A percentile compares a stretch with the other conserved stretches of the same genome.
These are phyloP conservation scores for Hyppa rectilinea DNA, from an alignment of 2,888 invertebrate species.

Conservation along the genomic window DNA sequence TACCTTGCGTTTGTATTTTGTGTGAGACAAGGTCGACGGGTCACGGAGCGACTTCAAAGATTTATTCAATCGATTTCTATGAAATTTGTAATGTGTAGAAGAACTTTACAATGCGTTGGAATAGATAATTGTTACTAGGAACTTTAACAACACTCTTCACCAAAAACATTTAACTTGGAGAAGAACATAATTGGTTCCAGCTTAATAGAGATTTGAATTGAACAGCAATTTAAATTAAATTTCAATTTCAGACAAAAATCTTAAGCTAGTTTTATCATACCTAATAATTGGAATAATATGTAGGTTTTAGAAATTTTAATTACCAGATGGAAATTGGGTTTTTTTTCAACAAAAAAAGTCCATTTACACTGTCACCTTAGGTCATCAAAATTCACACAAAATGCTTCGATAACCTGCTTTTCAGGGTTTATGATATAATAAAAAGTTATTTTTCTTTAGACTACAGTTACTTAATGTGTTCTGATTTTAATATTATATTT, in stretches of 20 bases:
- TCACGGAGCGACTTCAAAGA: slow-evolving; percentile 71
- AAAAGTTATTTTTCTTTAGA: not conserved
- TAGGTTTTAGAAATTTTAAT: not conserved
- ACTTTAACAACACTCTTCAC: not conserved
- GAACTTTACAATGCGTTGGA: not conserved
- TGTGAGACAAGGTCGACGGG: slow-evolving; percentile 83
- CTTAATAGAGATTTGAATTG: not conserved
- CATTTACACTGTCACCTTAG: not conserved
- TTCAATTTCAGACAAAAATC: not conserved
- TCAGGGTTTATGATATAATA: not conserved
- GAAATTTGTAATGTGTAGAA: not conserved
- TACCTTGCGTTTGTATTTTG: slow-evolving; percentile 76
- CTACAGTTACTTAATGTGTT: too few species aligned
- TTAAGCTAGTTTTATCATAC: not conserved
- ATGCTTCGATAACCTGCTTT: not conserved
- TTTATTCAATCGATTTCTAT: slow-evolving; percentile 34
- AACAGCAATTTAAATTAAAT: not conserved
- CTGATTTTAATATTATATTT: not conserved
- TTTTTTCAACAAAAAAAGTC: not conserved
- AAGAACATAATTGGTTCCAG: not conserved
- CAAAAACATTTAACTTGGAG: not conserved
- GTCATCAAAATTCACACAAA: not conserved
- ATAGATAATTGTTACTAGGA: not conserved
- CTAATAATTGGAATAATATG: not conserved
- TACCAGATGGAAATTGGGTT: not conserved